phyloP scores from a whole-genome alignment of 2,888 invertebrate species.

The Xestia c-nigrum region DNA sequence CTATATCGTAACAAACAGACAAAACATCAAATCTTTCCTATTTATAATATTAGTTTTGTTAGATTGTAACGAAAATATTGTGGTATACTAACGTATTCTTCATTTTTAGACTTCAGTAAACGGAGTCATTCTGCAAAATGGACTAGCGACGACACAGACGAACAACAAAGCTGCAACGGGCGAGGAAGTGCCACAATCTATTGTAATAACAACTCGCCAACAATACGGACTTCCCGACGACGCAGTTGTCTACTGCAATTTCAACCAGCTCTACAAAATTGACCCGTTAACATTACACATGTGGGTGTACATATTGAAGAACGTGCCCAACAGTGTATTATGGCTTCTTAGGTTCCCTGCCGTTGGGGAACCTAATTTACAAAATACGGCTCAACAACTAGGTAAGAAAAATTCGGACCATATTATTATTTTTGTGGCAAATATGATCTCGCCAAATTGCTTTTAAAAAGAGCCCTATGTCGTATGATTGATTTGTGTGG shows the following conservation, averaged over 20 bases:
- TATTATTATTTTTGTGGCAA: background rate
- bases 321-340: constrained; percentile 98
- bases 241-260: constrained; percentile 99
- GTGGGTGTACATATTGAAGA: constrained; percentile 98
- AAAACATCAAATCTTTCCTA: too few species aligned
- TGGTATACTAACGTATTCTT: constrained; percentile 5
- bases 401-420: constrained; percentile 84
- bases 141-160: constrained; percentile 98
- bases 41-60: background rate
- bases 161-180: constrained; percentile 99
- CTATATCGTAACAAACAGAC: too few species aligned
- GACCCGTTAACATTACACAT: constrained; percentile 98
- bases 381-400: constrained; percentile 95
- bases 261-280: constrained; percentile 99
- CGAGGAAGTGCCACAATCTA: constrained; percentile 99
- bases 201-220: constrained; percentile 98
- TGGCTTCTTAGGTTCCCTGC: constrained; percentile 99
- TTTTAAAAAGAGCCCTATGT: background rate
- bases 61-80: background rate
- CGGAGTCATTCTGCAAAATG: constrained; percentile 99
- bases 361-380: constrained; percentile 96
- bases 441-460: background rate
- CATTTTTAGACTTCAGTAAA: constrained; percentile 95
- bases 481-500: background rate
- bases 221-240: constrained; percentile 99